phyloP scores from a whole-genome alignment of 1,140 invertebrate species.

The Drosophila navojoa region DNA sequence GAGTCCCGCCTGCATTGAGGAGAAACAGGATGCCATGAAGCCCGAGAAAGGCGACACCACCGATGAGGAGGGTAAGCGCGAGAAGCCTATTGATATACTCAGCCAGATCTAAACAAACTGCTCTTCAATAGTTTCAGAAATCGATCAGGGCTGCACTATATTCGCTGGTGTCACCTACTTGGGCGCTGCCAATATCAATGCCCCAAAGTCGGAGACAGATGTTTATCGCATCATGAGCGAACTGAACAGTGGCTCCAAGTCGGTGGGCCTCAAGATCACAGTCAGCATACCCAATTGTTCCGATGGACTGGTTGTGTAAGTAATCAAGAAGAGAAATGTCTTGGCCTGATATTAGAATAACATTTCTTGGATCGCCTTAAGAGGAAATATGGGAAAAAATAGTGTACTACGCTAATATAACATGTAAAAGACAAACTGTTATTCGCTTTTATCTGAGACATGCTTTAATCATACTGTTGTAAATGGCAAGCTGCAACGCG shows the following conservation, averaged over 20 bases:
- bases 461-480: too few species aligned
- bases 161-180: constrained; percentile 98
- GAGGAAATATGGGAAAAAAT: too few species aligned
- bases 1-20: constrained; percentile 85
- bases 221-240: constrained; percentile 97
- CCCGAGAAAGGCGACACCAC: constrained; percentile 87
- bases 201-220: constrained; percentile 96
- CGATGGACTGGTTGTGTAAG: constrained; percentile 92
- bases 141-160: constrained; percentile 94
- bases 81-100: neutral
- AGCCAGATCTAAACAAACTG: neutral
- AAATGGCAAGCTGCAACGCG: too few species aligned
- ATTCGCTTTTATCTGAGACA: too few species aligned
- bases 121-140: constrained; percentile 87
- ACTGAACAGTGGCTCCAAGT: constrained; percentile 88
- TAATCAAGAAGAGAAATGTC: constrained; percentile 4
- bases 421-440: too few species aligned
- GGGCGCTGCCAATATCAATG: constrained; percentile 95
- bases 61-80: constrained; percentile 87
- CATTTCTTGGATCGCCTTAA: neutral
- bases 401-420: too few species aligned
- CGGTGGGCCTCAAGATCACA: constrained; percentile 91
- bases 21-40: constrained; percentile 91
- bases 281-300: constrained; percentile 96
- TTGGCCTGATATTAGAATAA: neutral